Base-by-base conservation (phyloP, 2,113 vertebrate genomes). In the Microcebus jonahi region DNA sequence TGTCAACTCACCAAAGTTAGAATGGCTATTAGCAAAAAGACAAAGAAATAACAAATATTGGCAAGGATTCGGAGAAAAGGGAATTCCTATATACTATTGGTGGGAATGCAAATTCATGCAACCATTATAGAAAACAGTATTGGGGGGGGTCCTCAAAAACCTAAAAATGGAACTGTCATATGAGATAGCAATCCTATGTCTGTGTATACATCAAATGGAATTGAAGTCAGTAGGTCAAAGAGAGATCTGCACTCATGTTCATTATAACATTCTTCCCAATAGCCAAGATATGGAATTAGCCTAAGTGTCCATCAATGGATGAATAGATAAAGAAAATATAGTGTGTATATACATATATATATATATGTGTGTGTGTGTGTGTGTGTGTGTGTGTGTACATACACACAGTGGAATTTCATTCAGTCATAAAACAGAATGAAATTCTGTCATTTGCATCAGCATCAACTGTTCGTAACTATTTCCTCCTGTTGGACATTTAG, bases 401-500 rank as follows among this genome's bases (percentile, higher is more conserved):
- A 61, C 14, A 48, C 7, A 75, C 27, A 48, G 18, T 48, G 27
- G 42, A 76, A 18, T 48, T 48, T 45, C 27, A 48, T 48, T 76
- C 15, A 48, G 3, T 7, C 42, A 10, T 27, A 48, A 76, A 48
- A 76, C 73, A 76, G 73, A 48, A 76, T 76, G 27, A 76, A 48
- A 76, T 76, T 13, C 25, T 76, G 42, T 48, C 73, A 18, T 76
- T 31, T 76, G 27, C 7, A 31, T 15, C 27, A 76, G 15, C 27
- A 17, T 31, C 13, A 15, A 48, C 21, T 50, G 6, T 82, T 70
- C 73, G 48, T 65, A 90, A 21, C 34, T 25, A 42, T 88, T 53
- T 53, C 17, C 17, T 92, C 9, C 53, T 76, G 21, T 59, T 80
- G 53, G 91, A 81, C 55, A 55, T 84, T 61, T 71, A 84, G 36